phyloP scores from a whole-genome alignment of 2,888 invertebrate genomes.

The Spicauda simplicius region DNA sequence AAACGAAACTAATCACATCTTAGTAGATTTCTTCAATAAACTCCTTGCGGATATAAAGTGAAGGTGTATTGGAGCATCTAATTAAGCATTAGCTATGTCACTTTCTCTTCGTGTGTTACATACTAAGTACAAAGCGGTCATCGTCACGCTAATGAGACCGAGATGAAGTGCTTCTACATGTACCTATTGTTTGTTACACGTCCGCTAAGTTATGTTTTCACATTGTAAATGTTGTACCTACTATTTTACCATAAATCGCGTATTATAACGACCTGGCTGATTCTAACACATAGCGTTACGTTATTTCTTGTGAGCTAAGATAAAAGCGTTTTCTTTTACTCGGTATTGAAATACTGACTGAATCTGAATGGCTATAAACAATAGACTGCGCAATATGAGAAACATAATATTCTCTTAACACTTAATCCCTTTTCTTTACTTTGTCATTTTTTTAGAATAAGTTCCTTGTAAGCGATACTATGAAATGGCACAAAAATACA shows the following conservation, averaged over 20 bases:
- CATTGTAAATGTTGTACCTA: neutral
- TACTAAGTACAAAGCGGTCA: conserved; percentile 38
- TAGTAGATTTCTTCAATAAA: neutral
- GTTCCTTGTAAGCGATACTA: too few species aligned
- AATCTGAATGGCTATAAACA: too few species aligned
- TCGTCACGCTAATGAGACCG: conserved; percentile 48
- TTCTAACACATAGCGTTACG: neutral
- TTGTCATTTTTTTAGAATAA: too few species aligned
- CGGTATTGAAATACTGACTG: too few species aligned
- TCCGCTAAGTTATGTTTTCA: neutral
- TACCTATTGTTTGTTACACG: conserved; percentile 13
- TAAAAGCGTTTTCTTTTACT: too few species aligned
- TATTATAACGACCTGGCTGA: neutral
- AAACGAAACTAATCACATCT: neutral
- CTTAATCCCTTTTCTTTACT: too few species aligned
- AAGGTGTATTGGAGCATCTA: conserved; percentile 32
- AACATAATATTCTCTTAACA: too few species aligned
- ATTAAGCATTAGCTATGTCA: conserved; percentile 41
- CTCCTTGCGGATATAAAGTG: neutral
- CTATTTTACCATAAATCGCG: neutral
- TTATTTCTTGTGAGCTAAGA: too few species aligned
- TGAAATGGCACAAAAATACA: too few species aligned
- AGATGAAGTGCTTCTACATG: conserved; percentile 3
- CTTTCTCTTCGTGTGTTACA: conserved; percentile 55
- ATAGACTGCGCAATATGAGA: too few species aligned